A percentile compares a stretch with the other conserved stretches of the same genome.
Evolutionary conservation across 1,140 invertebrate genomes (phyloP).

Genomic region (Tetramorium parvispinum): DNA sequence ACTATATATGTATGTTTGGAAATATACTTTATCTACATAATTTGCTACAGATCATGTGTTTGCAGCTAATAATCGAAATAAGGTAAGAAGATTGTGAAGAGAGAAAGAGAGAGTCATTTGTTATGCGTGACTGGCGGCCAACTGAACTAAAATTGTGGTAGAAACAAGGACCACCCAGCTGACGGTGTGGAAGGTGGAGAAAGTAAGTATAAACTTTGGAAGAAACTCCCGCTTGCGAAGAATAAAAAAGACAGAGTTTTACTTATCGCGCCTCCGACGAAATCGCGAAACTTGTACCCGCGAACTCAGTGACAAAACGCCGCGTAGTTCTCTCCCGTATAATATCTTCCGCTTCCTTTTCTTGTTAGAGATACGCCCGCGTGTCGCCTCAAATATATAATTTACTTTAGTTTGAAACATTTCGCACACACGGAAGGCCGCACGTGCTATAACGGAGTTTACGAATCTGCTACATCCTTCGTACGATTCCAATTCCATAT

Average conservation of each 20-base stretch:
- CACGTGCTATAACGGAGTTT: conserved; percentile 21
- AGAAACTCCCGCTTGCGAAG: conserved; percentile 61
- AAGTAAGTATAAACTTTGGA: conserved; percentile 71
- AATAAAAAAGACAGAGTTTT: conserved; percentile 72
- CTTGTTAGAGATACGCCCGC: conserved; percentile 60
- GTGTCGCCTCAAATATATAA: conserved; percentile 66
- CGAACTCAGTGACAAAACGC: conserved; percentile 69
- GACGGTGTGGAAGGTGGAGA: conserved; percentile 61
- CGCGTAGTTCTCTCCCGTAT: conserved; percentile 56
- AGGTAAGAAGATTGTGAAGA: conserved; percentile 24
- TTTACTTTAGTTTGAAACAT: conserved; percentile 68
- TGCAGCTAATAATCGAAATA: conserved; percentile 28
- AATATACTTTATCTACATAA: not conserved
- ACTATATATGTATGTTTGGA: not conserved
- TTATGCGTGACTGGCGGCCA: conserved; percentile 74
- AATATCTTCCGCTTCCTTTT: conserved; percentile 69
- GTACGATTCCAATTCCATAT: conserved; percentile 13
- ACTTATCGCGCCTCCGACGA: conserved; percentile 73
- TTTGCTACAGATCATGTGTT: not conserved
- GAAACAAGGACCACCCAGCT: conserved; percentile 68
- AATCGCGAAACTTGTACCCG: conserved; percentile 72
- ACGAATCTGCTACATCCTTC: conserved; percentile 26
- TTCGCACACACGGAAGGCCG: not conserved
- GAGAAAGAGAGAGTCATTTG: conserved; percentile 57
- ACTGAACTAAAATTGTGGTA: conserved; percentile 74